Evolutionary conservation across 1,140 invertebrate genomes (phyloP), one percentile per base, ranked within the genome.

Genomic region (Drosophila ficusphila): DNA sequence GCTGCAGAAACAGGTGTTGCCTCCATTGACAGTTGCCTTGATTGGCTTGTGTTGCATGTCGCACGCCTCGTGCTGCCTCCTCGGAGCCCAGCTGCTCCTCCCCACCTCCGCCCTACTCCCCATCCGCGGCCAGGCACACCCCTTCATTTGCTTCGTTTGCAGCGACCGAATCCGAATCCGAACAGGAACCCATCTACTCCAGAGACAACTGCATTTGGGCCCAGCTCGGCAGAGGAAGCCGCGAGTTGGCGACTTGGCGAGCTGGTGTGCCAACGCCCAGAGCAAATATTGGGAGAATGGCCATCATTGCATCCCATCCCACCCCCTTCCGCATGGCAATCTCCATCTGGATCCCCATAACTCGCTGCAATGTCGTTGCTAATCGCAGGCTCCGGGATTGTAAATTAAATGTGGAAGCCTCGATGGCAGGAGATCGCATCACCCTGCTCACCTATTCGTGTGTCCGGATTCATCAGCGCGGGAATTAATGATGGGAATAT

Each of bases 11-110:
- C 71, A 76, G 79, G 79, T 85, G 79, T 85, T 79, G 61, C 75
- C 79, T 41, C 58, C 48, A 76, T 85, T 85, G 79, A 85, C 79
- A 83, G 79, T 85, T 51, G 60, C 64, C 75, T 82, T 85, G 79
- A 85, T 72, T 85, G 65, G 51, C 47, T 79, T 79, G 65, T 85
- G 79, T 85, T 78, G 75, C 79, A 85, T 79, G 79, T 54, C 47
- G 65, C 71, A 85, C 76, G 75, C 65, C 60, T 69, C 52, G 44
- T 68, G 48, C 51, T 67, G 31, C 39, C 41, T 64, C 18, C 8
- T 19, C 3, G 21, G 41, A 2, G 9, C 4, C 9, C 54, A 48
- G 31, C 36, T 38, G 34, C 54, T 64, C 14, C 38, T 62, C 48
- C 19, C n/a, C 69, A 34, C 49, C 23, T 62, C 57, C 39, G 21